These are phyloP conservation scores for Micropoecilia bifurca DNA, from an alignment of 2,797 vertebrate genomes.

Conservation along the genomic window DNA sequence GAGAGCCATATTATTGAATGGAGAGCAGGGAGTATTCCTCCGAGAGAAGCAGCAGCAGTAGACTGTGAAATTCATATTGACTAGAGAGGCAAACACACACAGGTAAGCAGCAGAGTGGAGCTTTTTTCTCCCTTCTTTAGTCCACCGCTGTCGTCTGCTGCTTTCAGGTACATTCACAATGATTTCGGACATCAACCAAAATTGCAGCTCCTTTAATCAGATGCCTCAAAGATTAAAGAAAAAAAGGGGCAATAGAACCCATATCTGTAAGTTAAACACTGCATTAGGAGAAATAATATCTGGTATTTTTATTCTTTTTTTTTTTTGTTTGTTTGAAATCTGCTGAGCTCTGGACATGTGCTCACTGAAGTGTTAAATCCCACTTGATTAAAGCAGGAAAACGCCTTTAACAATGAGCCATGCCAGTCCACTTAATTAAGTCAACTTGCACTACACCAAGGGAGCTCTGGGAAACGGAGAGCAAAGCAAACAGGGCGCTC, in stretches of 20 bases:
- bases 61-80: constrained; percentile 83
- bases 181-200: constrained; percentile 54
- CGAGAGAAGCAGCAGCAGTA: constrained; percentile 74
- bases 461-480: constrained; percentile 72
- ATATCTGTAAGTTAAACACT: constrained; percentile 39
- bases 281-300: constrained; percentile 47
- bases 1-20: constrained; percentile 79
- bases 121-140: constrained; percentile 58
- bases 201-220: constrained; percentile 30
- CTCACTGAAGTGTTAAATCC: constrained; percentile 81
- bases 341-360: constrained; percentile 64
- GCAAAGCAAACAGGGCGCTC: constrained; percentile 74
- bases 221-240: constrained; percentile 20
- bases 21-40: constrained; percentile 69
- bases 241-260: background rate
- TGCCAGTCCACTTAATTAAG: constrained; percentile 82
- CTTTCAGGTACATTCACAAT: constrained; percentile 38
- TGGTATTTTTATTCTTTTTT: constrained; percentile 25
- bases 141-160: constrained; percentile 27
- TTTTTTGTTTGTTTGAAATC: constrained; percentile 40
- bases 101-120: constrained; percentile 72
- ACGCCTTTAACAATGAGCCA: constrained; percentile 73
- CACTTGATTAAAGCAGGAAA: constrained; percentile 80
- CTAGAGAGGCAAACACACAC: constrained; percentile 74
- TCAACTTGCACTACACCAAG: constrained; percentile 63